Percentiles rank a stretch among this genome's conserved stretches.
These are phyloP conservation scores for Picus viridis DNA, from an alignment of 2,797 vertebrate genomes.

Conservation along the genomic window DNA sequence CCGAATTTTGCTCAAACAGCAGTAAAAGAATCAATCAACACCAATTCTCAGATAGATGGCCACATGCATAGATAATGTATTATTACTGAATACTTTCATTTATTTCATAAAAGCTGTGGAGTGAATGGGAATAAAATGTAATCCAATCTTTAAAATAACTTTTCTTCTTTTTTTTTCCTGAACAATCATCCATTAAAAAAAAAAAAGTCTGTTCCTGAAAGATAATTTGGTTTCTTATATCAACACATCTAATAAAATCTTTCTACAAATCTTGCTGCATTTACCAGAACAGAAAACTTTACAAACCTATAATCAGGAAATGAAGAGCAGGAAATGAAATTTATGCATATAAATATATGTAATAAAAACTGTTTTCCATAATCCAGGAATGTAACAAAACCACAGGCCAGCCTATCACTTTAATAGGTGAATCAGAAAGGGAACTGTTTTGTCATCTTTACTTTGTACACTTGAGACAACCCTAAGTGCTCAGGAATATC, in stretches of 20 bases:
- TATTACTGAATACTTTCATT: neutral
- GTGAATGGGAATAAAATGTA: neutral
- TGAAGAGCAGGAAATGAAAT: neutral
- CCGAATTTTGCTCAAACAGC: neutral
- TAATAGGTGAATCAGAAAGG: neutral
- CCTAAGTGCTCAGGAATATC: neutral
- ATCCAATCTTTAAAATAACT: neutral
- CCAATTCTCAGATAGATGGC: neutral
- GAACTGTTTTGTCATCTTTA: neutral
- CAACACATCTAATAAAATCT: neutral
- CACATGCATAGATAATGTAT: neutral
- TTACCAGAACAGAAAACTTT: neutral
- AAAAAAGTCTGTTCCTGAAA: neutral
- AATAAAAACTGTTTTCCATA: neutral
- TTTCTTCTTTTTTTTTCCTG: neutral
- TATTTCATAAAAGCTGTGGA: neutral
- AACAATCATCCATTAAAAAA: neutral
- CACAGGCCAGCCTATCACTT: neutral
- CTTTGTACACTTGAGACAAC: neutral
- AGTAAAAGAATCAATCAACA: conserved; percentile 39
- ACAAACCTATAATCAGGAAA: neutral
- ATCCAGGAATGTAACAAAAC: neutral
- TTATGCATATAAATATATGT: neutral
- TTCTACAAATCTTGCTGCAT: neutral
- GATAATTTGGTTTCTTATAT: neutral